phyloP scores from a whole-genome alignment of 2,888 invertebrate species.

The Cryptocheilus praepositus region DNA sequence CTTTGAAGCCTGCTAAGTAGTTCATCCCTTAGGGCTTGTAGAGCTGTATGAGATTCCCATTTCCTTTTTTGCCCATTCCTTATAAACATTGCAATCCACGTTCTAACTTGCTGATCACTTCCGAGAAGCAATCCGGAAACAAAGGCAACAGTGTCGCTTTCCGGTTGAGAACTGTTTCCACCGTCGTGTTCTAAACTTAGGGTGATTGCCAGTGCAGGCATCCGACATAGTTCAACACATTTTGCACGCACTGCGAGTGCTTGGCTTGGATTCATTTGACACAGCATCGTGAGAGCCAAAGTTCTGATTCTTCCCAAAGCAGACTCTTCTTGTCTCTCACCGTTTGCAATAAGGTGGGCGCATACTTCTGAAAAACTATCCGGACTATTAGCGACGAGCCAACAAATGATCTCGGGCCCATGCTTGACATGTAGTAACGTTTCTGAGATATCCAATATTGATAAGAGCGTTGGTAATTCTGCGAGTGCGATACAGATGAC shows the following conservation, averaged over 20 bases:
- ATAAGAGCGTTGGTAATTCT: slow-evolving; percentile 91
- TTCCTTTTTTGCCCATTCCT: slow-evolving; percentile 91
- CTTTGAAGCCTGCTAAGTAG: slow-evolving; percentile 83
- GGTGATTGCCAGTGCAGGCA: slow-evolving; percentile 92
- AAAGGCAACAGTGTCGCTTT: slow-evolving; percentile 84
- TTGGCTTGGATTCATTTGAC: slow-evolving; percentile 92
- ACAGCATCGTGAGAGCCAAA: slow-evolving; percentile 86
- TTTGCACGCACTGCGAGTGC: slow-evolving; percentile 89
- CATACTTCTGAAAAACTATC: slow-evolving; percentile 95
- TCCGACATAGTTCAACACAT: slow-evolving; percentile 91
- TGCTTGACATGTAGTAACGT: slow-evolving; percentile 92
- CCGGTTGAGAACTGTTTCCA: slow-evolving; percentile 56
- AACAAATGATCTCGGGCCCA: slow-evolving; percentile 91
- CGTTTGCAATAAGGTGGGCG: slow-evolving; percentile 88
- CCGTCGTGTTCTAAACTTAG: slow-evolving; percentile 83
- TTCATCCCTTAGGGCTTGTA: slow-evolving; percentile 85
- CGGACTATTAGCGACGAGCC: slow-evolving; percentile 95
- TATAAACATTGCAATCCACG: slow-evolving; percentile 95
- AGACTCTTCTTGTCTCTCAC: slow-evolving; percentile 91
- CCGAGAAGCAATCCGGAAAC: slow-evolving; percentile 93
- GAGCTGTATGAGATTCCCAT: slow-evolving; percentile 84
- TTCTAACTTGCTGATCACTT: slow-evolving; percentile 90
- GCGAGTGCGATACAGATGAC: slow-evolving; percentile 95
- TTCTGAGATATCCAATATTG: slow-evolving; percentile 88
- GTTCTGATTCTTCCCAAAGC: slow-evolving; percentile 85